Evolutionary conservation across 2,113 vertebrate genomes (phyloP).

Genomic region (Etheostoma spectabile): DNA sequence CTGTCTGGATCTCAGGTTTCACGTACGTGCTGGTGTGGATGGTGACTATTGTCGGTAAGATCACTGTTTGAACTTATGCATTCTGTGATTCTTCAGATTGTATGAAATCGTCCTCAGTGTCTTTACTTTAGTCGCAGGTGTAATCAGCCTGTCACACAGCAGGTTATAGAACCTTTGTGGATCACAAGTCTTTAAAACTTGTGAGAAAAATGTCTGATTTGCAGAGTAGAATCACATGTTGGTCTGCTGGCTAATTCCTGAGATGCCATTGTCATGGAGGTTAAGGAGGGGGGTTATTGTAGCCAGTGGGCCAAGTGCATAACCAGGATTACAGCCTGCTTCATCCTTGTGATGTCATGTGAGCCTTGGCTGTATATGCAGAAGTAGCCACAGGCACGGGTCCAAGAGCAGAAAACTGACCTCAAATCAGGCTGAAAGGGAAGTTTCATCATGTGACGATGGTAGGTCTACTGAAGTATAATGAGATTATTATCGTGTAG

Average conservation of each 20-base stretch:
- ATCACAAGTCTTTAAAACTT: slow-evolving; percentile 67
- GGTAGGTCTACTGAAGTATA: slow-evolving; percentile 67
- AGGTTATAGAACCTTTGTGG: not conserved
- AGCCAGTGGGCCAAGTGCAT: slow-evolving; percentile 62
- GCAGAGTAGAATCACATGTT: slow-evolving; percentile 81
- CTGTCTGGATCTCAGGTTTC: slow-evolving; percentile 95
- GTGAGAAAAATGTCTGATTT: slow-evolving; percentile 61
- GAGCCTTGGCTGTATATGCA: slow-evolving; percentile 41
- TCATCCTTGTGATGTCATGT: slow-evolving; percentile 65
- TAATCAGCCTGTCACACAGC: not conserved
- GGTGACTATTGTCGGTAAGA: slow-evolving; percentile 93
- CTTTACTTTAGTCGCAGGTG: slow-evolving; percentile 2
- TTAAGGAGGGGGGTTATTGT: slow-evolving; percentile 59
- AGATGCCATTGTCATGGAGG: slow-evolving; percentile 75
- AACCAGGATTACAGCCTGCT: slow-evolving; percentile 68
- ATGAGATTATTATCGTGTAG: slow-evolving; percentile 79
- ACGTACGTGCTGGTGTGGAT: slow-evolving; percentile 98
- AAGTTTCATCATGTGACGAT: slow-evolving; percentile 72
- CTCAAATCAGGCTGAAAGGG: slow-evolving; percentile 10
- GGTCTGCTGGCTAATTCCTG: slow-evolving; percentile 80
- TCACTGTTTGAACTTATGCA: not conserved
- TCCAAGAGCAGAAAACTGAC: slow-evolving; percentile 24
- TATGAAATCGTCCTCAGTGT: not conserved
- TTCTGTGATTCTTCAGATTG: not conserved
- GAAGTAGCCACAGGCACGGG: slow-evolving; percentile 13